A percentile compares a stretch with the other conserved stretches of the same genome.
These are phyloP conservation scores for Polyommatus icarus DNA, from an alignment of 2,888 invertebrate species.

Conservation along the genomic window DNA sequence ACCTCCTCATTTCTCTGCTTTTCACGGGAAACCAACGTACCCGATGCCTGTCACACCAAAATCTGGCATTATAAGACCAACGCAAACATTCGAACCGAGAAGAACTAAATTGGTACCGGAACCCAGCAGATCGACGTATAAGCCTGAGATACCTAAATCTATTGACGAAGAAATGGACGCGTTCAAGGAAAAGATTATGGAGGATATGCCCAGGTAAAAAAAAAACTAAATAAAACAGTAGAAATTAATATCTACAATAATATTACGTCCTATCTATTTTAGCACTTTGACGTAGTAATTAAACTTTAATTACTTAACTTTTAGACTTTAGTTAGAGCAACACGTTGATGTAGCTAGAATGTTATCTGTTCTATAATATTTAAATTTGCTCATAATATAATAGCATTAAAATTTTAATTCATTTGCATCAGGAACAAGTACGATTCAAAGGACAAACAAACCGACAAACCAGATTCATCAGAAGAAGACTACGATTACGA, in stretches of 20 bases:
- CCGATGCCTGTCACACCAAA: conserved; percentile 44
- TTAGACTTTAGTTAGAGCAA: no score
- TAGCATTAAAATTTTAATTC: background rate
- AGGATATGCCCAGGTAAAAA: conserved; percentile 42
- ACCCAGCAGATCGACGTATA: conserved; percentile 33
- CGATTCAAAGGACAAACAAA: conserved; percentile 6
- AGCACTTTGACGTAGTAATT: no score
- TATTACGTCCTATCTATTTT: no score
- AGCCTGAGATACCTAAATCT: conserved; percentile 39
- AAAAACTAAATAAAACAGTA: no score
- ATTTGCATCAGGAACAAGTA: background rate
- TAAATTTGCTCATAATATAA: background rate
- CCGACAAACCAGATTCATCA: background rate
- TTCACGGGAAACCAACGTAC: conserved; percentile 37
- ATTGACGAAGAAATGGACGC: conserved; percentile 45
- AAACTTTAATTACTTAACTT: no score
- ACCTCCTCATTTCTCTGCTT: conserved; percentile 25
- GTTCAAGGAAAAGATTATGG: conserved; percentile 46
- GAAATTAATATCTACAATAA: no score
- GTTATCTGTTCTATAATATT: no score
- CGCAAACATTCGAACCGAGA: conserved; percentile 31
- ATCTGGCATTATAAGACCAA: conserved; percentile 44
- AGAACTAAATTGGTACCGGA: conserved; percentile 25
- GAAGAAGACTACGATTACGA: conserved; percentile 63
- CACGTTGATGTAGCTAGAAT: no score